A percentile compares a stretch with the other conserved stretches of the same genome.
Evolutionary conservation across 2,888 invertebrate genomes (phyloP).

Genomic region (Molanna angustata): DNA sequence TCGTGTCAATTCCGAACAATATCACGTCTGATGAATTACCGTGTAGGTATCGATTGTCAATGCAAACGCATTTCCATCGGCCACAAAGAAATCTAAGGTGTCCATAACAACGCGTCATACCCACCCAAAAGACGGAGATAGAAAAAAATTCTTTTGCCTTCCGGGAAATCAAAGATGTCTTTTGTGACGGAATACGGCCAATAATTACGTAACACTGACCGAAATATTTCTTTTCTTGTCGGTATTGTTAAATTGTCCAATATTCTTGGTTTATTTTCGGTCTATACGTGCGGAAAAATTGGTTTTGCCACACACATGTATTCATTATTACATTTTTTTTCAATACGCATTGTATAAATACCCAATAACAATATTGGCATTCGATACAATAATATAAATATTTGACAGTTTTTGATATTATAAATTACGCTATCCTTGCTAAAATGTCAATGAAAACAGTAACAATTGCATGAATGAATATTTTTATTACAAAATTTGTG

Average conservation of each 20-base stretch:
- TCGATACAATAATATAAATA: no score
- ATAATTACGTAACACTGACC: conserved; percentile 23
- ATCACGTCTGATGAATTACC: conserved; percentile 29
- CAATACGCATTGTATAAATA: no score
- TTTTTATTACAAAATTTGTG: no score
- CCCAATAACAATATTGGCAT: no score
- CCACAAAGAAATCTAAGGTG: no score
- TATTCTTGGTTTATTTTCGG: conserved; percentile 1
- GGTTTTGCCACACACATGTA: conserved; percentile 3
- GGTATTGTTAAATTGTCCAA: conserved; percentile 4
- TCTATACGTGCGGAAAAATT: conserved; percentile 7
- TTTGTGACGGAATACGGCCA: conserved; percentile 14
- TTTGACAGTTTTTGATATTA: no score
- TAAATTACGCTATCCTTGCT: no score
- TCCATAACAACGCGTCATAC: no score
- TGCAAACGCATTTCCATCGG: conserved; percentile 17
- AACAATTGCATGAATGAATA: neutral
- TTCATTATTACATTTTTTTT: no score
- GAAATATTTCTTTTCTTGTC: conserved; percentile 10
- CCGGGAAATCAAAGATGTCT: conserved; percentile 17
- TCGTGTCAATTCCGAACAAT: conserved; percentile 26
- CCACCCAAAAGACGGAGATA: no score
- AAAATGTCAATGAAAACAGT: no score
- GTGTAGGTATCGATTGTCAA: conserved; percentile 29
- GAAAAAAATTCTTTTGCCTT: conserved; percentile 19